Base-by-base conservation (phyloP, 1,140 invertebrate genomes). In the Pogonognathellus flavescens region DNA sequence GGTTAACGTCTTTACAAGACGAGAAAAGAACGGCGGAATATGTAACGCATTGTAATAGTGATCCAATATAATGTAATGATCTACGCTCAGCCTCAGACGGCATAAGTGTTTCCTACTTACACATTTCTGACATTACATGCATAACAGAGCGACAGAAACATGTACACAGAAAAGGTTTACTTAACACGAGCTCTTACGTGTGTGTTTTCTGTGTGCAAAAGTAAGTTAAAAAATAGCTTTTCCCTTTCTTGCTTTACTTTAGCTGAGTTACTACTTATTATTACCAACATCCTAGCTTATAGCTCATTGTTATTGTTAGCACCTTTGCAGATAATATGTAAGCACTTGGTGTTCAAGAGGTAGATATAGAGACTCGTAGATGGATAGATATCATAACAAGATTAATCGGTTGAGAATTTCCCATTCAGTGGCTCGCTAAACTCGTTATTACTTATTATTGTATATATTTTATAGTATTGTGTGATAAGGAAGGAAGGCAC, bases 401-500 rank as follows among this genome's bases (percentile, higher is more conserved):
- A 76, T 76, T 76, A 76, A 76, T 76, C 70, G 31, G 70, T 76
- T 76, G 70, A 76, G 70, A 76, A 76, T 76, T 76, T 76, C 70
- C 31, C 70, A 76, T 76, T 76, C 70, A 76, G 70, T 76, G 70
- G 41, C 41, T 76, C 70, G 70, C 70, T 76, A 76, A 76, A 76
- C 70, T 76, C 70, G 70, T 76, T n/a, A n/a, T n/a, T n/a, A n/a
- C n/a, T 76, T 49, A 49, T 49, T 76, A 50, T 49, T 76, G 41
- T 76, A 49, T 41, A 41, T 41, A 41, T 41, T 41, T 41, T 41
- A 41, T 76, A n/a, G 70, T 76, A 20, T 50, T 76, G 25, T 50
- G 9, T 6, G 25, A 31, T 11, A 41, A 76, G 70, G 70, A 76
- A 76, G 70, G 70, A 76, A 76, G 70, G 70, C 70, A 76, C 70